Evolutionary conservation across 1,140 invertebrate genomes (phyloP), one percentile per base, ranked within the genome.

Genomic region (Papilio glaucus): DNA sequence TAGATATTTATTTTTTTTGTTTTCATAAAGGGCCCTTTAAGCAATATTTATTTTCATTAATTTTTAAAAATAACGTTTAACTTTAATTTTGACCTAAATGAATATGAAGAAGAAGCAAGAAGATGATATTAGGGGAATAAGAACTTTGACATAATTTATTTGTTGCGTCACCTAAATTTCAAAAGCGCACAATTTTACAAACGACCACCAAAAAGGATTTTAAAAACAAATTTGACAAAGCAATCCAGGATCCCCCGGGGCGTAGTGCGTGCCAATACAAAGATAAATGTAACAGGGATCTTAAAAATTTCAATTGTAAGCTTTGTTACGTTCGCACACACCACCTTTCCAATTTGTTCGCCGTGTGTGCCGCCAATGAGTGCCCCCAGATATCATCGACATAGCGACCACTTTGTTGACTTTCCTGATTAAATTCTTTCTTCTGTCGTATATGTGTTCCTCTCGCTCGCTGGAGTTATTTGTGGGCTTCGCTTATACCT

Each of bases 251-350:
- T 82, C 83, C 83, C 86, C 88, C 81, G 88, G 72, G 63, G 88
- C 74, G 87, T 76, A 77, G 78, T 90, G 89, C 86, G 88, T 90
- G 90, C 82, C 86, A 69, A 84, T 77, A 83, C 85, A 85, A 85
- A 90, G 88, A 87, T 90, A 88, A 91, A 89, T 91, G 89, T 88
- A 79, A 77, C 80, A 84, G 84, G 90, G 85, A 90, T 92, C 87
- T 89, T 83, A 83, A 84, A 88, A 90, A 92, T 91, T 89, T 90
- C 89, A 91, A 90, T 92, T 90, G 88, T 89, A 87, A 86, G 82
- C 80, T 89, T 87, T 86, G 83, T 83, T 87, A 79, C 77, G 73
- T 87, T 86, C 83, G 86, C 84, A 80, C 86, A 82, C 83, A 73
- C 78, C 81, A 83, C 86, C 77, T 81, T 81, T 85, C 78, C 86